These are phyloP conservation scores for Muscicapa adusta DNA, from an alignment of 2,113 vertebrate genomes.

Conservation along the genomic window DNA sequence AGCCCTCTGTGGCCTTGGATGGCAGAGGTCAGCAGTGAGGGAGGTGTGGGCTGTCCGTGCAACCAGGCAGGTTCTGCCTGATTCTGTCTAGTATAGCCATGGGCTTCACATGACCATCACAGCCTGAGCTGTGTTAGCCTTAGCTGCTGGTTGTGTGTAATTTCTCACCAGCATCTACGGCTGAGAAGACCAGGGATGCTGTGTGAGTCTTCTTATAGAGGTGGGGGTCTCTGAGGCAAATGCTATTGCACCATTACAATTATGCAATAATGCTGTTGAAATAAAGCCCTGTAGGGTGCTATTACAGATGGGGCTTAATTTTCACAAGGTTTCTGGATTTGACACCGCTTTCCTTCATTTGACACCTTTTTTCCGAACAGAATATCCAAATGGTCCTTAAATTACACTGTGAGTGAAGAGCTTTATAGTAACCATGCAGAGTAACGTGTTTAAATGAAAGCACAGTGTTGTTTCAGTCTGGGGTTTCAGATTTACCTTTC, in stretches of 20 bases:
- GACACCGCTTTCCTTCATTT: conserved; percentile 40
- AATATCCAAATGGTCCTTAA: conserved; percentile 34
- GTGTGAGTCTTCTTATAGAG: neutral
- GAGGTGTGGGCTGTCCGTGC: fast-evolving
- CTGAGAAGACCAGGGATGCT: neutral
- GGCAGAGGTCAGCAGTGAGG: neutral
- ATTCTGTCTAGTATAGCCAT: fast-evolving
- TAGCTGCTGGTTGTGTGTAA: neutral
- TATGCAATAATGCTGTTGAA: neutral
- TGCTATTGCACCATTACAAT: neutral
- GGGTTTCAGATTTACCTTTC: conserved; percentile 33
- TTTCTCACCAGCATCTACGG: neutral
- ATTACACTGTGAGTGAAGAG: conserved; percentile 5
- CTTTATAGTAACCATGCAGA: conserved; percentile 9
- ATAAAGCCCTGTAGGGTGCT: neutral
- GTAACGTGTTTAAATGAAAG: conserved; percentile 28
- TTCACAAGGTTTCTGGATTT: conserved; percentile 20
- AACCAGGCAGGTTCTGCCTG: too few species aligned
- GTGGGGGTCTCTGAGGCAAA: neutral
- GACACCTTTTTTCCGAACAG: conserved; percentile 37
- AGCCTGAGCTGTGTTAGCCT: too few species aligned
- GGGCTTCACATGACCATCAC: fast-evolving
- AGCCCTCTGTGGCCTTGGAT: neutral
- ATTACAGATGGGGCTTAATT: conserved; percentile 16
- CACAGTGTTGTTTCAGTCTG: conserved; percentile 34